phyloP scores from a whole-genome alignment of 2,113 vertebrate genomes.

The Butorides virescens region DNA sequence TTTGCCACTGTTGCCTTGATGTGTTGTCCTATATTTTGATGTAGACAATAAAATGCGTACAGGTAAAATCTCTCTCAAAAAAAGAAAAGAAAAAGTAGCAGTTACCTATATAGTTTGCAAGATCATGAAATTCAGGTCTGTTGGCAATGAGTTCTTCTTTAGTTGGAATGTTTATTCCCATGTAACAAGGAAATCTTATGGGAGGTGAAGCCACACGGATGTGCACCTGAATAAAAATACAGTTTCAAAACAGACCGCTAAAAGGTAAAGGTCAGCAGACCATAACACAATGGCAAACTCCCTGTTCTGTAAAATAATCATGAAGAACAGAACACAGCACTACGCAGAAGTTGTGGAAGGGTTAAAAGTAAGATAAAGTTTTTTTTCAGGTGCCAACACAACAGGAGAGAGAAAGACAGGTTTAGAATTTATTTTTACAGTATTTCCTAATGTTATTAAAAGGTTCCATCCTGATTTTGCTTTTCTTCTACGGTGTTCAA shows the following conservation, averaged over 20 bases:
- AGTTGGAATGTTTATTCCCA: constrained; percentile 99
- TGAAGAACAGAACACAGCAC: background rate
- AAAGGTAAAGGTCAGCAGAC: background rate
- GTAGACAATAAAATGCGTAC: background rate
- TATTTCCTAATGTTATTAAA: background rate
- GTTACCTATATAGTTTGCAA: constrained; percentile 93
- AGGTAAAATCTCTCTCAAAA: background rate
- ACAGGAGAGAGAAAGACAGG: background rate
- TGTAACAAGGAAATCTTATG: constrained; percentile 93
- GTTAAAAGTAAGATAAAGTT: background rate
- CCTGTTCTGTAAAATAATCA: background rate
- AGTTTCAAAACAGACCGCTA: background rate
- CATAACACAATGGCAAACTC: background rate
- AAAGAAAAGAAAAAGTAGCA: background rate
- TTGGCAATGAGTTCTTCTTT: constrained; percentile 99
- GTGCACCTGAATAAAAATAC: constrained; percentile 82
- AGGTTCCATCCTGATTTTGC: background rate
- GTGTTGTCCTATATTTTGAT: background rate
- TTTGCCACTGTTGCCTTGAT: background rate
- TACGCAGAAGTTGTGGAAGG: background rate
- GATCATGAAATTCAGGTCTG: constrained; percentile 90
- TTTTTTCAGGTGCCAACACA: background rate
- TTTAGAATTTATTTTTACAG: background rate
- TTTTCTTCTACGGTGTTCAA: background rate
- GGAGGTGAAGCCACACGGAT: constrained; percentile 97